A percentile compares a stretch with the other conserved stretches of the same genome.
These are phyloP conservation scores for Apus apus DNA, from an alignment of 2,113 vertebrate species.

Conservation along the genomic window DNA sequence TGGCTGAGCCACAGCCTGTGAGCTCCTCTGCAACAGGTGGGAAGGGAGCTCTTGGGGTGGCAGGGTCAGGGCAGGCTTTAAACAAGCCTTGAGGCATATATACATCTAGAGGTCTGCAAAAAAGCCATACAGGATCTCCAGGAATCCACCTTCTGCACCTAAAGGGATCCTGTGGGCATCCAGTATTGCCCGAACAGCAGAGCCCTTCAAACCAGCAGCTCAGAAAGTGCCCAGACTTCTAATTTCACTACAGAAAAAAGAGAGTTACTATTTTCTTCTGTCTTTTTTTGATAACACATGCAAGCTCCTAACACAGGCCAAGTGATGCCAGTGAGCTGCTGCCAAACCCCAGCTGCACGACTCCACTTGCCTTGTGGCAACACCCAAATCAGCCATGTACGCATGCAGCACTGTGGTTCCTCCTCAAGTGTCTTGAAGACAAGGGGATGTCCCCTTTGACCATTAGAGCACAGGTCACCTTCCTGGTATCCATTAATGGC, in stretches of 20 bases:
- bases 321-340: accelerated
- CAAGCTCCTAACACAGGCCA: neutral
- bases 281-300: neutral
- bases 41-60: neutral
- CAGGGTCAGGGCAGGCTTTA: neutral
- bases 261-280: neutral
- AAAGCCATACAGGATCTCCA: neutral
- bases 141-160: neutral
- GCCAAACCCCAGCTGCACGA: neutral
- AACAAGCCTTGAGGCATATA: neutral
- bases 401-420: neutral
- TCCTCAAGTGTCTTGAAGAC: neutral
- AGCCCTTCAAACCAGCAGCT: neutral
- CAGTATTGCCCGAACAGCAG: neutral
- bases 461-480: neutral
- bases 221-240: neutral
- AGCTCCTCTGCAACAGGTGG: accelerated
- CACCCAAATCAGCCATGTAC: neutral
- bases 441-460: neutral
- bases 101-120: neutral
- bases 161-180: neutral
- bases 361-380: neutral
- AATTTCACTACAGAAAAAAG: neutral
- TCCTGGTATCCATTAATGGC: accelerated
- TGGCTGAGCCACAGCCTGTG: neutral